phyloP scores from a whole-genome alignment of 1,140 invertebrate genomes.

The Popillia japonica region DNA sequence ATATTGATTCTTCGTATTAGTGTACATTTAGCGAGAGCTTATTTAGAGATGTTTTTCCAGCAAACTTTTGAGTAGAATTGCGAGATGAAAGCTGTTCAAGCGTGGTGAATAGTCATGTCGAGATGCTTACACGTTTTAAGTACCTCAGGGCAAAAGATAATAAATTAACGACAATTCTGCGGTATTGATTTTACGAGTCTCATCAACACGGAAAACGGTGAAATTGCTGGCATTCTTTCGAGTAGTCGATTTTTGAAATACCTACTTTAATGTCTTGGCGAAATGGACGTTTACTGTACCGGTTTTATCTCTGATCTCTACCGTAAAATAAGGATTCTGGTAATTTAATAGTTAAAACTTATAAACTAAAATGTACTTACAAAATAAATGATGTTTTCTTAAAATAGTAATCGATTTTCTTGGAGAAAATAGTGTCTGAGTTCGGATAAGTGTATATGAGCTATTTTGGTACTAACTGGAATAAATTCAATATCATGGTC shows the following conservation, averaged over 20 bases:
- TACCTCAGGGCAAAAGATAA: slow-evolving; percentile 1
- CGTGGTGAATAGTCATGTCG: neutral
- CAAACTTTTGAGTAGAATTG: neutral
- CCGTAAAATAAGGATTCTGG: too few species aligned
- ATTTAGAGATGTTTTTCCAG: neutral
- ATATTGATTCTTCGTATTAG: too few species aligned
- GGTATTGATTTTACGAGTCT: neutral
- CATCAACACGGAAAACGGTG: neutral
- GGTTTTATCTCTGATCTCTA: neutral
- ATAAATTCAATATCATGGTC: too few species aligned
- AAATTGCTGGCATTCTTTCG: slow-evolving; percentile 10
- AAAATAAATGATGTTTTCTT: too few species aligned
- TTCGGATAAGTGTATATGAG: too few species aligned
- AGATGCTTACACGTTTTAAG: neutral
- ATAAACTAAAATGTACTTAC: too few species aligned
- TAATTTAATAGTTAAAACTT: too few species aligned
- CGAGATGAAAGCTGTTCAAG: neutral
- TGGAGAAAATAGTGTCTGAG: too few species aligned
- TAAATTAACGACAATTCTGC: slow-evolving; percentile 5
- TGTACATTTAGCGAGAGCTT: too few species aligned
- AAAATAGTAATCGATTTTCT: too few species aligned
- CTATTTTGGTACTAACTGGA: too few species aligned
- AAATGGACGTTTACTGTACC: too few species aligned
- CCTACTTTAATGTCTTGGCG: slow-evolving; percentile 11
- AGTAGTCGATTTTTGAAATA: neutral